Conservation (phyloP, 2,888 invertebrate genomes). For the Drosophila silvestris region DNA sequence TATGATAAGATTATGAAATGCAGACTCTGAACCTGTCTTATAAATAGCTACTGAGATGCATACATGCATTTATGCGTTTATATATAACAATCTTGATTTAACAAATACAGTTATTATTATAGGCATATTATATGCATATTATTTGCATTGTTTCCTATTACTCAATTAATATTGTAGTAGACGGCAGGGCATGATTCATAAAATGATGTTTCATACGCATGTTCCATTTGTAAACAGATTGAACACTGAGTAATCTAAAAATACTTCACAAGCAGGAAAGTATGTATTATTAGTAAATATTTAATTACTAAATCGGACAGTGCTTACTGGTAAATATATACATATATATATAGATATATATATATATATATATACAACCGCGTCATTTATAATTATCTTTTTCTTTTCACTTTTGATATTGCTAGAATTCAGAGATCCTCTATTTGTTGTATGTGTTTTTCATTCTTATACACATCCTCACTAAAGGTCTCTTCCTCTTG, state of each 20-base stretch:
- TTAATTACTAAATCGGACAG: not conserved
- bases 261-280: not conserved
- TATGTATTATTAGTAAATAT: not conserved
- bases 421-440: not conserved
- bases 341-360: not conserved
- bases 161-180: not conserved
- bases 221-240: conserved; percentile 28
- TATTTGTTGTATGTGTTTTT: conserved; percentile 16
- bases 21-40: not conserved
- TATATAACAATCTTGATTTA: not conserved
- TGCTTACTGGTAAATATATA: conserved; percentile 1
- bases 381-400: not conserved
- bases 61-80: not conserved
- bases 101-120: not conserved
- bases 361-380: not conserved
- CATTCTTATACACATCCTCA: conserved; percentile 26
- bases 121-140: not conserved
- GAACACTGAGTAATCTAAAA: conserved; percentile 20
- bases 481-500: conserved; percentile 8
- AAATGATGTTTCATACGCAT: conserved; percentile 9
- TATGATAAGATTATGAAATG: not conserved
- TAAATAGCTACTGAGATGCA: not conserved
- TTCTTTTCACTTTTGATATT: not conserved
- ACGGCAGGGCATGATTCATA: conserved; percentile 39
- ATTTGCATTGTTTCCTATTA: not conserved